phyloP scores from a whole-genome alignment of 2,113 vertebrate genomes.

The Hystrix brachyura region DNA sequence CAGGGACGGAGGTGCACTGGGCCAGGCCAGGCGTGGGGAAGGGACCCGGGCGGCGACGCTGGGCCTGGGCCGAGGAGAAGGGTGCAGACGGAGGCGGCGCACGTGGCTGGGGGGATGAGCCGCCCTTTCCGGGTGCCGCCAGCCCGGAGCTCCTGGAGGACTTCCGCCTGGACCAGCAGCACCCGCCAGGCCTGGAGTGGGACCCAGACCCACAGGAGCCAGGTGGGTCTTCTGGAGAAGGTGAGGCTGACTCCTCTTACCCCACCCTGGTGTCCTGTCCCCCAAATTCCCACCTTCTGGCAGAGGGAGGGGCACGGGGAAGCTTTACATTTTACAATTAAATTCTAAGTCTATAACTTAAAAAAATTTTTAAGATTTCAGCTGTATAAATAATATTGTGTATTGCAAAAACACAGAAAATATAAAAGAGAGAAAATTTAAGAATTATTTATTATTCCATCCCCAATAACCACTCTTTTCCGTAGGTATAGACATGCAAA shows the following conservation, averaged over 20 bases:
- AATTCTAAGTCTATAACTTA: slow-evolving; percentile 41
- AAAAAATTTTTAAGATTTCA: neutral
- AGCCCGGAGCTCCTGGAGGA: slow-evolving; percentile 75
- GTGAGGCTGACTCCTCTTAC: neutral
- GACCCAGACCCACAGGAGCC: slow-evolving; percentile 63
- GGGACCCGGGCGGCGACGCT: slow-evolving; percentile 39
- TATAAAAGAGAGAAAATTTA: neutral
- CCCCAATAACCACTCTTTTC: neutral
- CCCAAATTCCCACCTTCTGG: neutral
- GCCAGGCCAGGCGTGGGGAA: slow-evolving; percentile 58
- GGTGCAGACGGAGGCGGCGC: fast-evolving
- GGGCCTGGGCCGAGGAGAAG: slow-evolving; percentile 77
- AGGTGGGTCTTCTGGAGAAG: slow-evolving; percentile 40
- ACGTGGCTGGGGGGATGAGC: neutral
- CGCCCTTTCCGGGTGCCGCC: neutral
- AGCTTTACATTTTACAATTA: neutral
- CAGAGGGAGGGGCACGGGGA: no score
- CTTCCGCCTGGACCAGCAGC: slow-evolving; percentile 57
- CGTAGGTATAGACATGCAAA: neutral
- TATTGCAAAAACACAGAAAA: neutral
- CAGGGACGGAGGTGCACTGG: slow-evolving; percentile 67
- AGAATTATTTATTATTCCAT: neutral
- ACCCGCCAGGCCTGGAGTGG: slow-evolving; percentile 60
- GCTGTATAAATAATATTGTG: neutral
- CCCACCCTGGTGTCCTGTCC: no score